Conservation (phyloP, 2,888 invertebrate genomes). For the Bellardia bayeri region DNA sequence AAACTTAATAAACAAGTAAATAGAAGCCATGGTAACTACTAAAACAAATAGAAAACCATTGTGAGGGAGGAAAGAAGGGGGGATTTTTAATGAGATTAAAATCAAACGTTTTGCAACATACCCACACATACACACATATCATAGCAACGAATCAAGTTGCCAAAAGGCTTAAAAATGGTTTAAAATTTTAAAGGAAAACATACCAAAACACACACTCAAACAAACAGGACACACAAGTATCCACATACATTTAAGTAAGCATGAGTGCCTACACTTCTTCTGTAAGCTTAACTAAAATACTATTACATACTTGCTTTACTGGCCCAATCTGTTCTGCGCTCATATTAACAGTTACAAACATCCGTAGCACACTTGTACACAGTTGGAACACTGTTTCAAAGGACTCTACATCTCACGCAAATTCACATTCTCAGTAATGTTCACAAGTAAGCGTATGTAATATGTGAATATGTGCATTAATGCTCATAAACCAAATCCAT, state of each 20-base stretch:
- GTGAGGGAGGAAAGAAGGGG: neutral
- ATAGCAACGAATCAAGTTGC: conserved; percentile 25
- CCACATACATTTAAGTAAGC: neutral
- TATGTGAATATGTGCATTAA: neutral
- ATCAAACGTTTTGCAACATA: conserved; percentile 21
- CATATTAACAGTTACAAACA: neutral
- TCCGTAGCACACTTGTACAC: neutral
- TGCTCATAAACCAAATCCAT: neutral
- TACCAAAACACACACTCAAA: neutral
- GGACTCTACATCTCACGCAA: neutral
- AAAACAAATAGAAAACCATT: neutral
- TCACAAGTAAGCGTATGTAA: neutral
- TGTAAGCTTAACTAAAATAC: neutral
- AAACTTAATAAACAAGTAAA: conserved; percentile 25
- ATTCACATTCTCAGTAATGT: neutral
- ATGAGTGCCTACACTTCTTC: neutral
- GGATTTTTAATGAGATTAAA: conserved; percentile 57
- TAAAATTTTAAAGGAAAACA: conserved; percentile 2
- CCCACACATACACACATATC: conserved; percentile 1
- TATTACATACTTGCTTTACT: neutral
- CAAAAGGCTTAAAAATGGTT: conserved; percentile 45
- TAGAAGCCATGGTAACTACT: conserved; percentile 1
- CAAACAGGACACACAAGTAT: neutral
- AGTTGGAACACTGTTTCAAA: neutral
- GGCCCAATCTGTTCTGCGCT: neutral